Base-by-base conservation (phyloP, 2,888 invertebrate species). In the Mycogona germanica region DNA sequence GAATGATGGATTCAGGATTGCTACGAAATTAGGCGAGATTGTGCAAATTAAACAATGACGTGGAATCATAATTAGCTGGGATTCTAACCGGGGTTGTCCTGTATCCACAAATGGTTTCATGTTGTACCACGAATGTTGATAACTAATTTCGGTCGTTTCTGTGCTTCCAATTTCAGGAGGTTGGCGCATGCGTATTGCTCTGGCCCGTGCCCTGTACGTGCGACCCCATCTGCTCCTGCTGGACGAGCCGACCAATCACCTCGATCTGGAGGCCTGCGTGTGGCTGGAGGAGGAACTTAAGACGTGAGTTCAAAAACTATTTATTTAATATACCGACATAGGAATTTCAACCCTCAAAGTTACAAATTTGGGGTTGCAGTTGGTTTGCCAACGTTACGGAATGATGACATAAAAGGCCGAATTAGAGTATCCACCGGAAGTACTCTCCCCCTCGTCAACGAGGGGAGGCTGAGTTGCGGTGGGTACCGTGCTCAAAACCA, bases 211-310 rank as follows among this genome's bases (percentile, higher is more conserved):
- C 3, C 65, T 77, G 28, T 76, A 68, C 61, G 68, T 79, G 42
- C 72, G 73, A 59, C 78, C 78, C 0, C 72, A 75, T 53, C 63
- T 78, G 50, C 65, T 79, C 28, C 64, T 79, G 48, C 66, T 77
- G 53, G 78, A 79, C 64, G 78, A 79, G 62, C 78, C 78, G 0
- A 74, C 73, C 1, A 73, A 74, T 64, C 74, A 74, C 61, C 61
- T 78, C 40, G 70, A 79, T 77, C 77, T 99, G 62, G 95, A 98
- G 68, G 97, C 98, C 55, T 98, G 97, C 69, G 97, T 98, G 44
- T 99, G 98, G 98, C 78, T 99, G 54, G 98, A 99, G 72, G 91
- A 95, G 69, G 97, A 98, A 73, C 76, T 98, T 41, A 92, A 91
- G 74, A 81, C 83, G 76, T 87, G 67, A 72, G 76, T 55, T 25